A percentile compares a stretch with the other conserved stretches of the same genome.
These are phyloP conservation scores for Xylota sylvarum DNA, from an alignment of 2,888 invertebrate genomes.

Conservation along the genomic window DNA sequence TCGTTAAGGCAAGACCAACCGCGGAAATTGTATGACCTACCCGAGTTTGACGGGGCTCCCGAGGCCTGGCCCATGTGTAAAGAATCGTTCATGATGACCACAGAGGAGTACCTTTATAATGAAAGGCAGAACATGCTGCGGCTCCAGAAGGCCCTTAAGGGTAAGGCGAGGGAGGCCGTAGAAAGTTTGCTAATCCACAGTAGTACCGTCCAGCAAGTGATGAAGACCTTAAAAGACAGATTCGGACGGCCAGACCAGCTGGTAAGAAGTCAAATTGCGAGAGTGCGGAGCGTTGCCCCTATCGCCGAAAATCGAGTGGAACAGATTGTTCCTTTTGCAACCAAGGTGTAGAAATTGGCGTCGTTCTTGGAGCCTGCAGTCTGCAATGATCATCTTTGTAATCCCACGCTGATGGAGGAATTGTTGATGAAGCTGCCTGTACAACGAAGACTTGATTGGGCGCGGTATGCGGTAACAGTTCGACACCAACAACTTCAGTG, in stretches of 20 bases:
- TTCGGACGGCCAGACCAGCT: slow-evolving; percentile 18
- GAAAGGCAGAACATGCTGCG: background rate
- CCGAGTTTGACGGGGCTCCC: slow-evolving; percentile 25
- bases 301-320: slow-evolving; percentile 36
- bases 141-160: too few species aligned
- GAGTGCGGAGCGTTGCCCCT: slow-evolving; percentile 2
- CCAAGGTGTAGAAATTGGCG: slow-evolving; percentile 64
- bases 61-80: slow-evolving; percentile 19
- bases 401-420: slow-evolving; percentile 62
- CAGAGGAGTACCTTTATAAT: background rate
- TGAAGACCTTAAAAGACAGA: slow-evolving; percentile 1
- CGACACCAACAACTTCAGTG: slow-evolving; percentile 51
- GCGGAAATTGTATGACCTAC: slow-evolving; percentile 1
- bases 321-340: slow-evolving; percentile 51
- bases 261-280: slow-evolving; percentile 7
- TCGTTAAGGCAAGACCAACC: background rate
- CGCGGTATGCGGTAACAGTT: slow-evolving; percentile 13
- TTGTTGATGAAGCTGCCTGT: slow-evolving; percentile 52
- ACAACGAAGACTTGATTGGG: slow-evolving; percentile 53
- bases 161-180: too few species aligned
- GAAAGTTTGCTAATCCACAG: background rate
- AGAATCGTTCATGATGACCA: background rate
- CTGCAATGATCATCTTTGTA: slow-evolving; percentile 55
- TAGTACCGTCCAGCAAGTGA: background rate
- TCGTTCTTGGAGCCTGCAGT: slow-evolving; percentile 53